Evolutionary conservation across 2,888 invertebrate species (phyloP), one percentile per base, ranked within the genome.

Genomic region (Apantesis nais): DNA sequence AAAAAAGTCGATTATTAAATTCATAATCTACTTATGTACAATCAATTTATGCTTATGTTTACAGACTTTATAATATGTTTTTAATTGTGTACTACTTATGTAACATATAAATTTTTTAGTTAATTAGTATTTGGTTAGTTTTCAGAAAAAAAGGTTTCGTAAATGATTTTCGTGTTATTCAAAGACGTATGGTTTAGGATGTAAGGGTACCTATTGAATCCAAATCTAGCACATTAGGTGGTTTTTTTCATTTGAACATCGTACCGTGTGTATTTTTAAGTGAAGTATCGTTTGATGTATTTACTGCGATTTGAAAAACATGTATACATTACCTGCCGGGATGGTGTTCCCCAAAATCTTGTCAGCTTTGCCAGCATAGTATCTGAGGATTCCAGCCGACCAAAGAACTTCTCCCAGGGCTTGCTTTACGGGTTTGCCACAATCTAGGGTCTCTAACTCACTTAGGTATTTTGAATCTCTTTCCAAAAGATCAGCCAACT

Each of bases 341-440:
- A 98, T 97, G 0, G 97, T 97, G 89, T 95, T 96, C 61, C 97
- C 97, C 70, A 97, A 96, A 86, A 97, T 97, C 90, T 99, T 99
- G 87, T 99, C 99, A 11, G 98, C 97, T 96, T 97, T 98, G 19
- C 99, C 99, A 48, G 98, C 98, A 91, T 97, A 98, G 88, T 98
- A 99, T 75, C 98, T 96, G 52, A 98, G 82, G 68, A 96, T 96
- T 67, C 95, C 95, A 22, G 97, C 93, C 48, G 96, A 90, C 84
- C 95, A 92, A 0, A 94, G 87, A 0, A 97, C 87, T 88, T 98
- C 98, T 29, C 95, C 96, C 66, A 93, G 92, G 0, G 98, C 96
- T 81, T 96, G 94, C 31, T 96, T 92, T 83, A 97, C 98, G 0
- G 99, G 98, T 88, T 99, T 99, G 29, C 99, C 99, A 90, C 98